A percentile compares a stretch with the other conserved stretches of the same genome.
Conservation (phyloP, 2,113 vertebrate species). For the Ivindomyrus marchei region DNA sequence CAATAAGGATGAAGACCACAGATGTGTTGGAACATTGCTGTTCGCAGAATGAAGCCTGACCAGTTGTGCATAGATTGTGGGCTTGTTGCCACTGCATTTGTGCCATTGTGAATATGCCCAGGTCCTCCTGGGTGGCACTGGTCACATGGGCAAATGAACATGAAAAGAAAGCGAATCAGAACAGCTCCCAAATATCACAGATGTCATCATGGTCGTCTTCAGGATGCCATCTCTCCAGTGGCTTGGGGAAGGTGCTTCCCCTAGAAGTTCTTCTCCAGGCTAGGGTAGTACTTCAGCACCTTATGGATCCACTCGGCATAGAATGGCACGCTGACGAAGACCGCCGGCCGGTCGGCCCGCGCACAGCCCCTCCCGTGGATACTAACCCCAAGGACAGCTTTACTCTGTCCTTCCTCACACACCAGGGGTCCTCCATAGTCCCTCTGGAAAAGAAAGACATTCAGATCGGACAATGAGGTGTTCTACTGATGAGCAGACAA, state of each 20-base stretch:
- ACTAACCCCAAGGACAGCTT: conserved; percentile 83
- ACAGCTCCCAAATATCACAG: conserved; percentile 20
- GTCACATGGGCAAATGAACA: not conserved
- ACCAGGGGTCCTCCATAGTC: conserved; percentile 92
- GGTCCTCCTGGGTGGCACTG: not conserved
- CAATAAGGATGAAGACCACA: not conserved
- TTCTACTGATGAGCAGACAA: not conserved
- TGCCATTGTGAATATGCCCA: not conserved
- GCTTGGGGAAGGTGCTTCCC: not conserved
- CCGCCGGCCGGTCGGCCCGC: conserved; percentile 73
- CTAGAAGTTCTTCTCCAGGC: conserved; percentile 48
- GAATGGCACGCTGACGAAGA: conserved; percentile 87
- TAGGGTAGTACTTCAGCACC: conserved; percentile 67
- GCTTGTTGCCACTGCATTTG: not conserved
- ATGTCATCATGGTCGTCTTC: conserved; percentile 42
- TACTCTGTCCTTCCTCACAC: conserved; percentile 82
- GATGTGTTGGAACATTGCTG: not conserved
- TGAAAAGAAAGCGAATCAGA: not conserved
- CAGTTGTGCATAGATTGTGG: conserved; percentile 6
- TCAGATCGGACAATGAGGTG: not conserved
- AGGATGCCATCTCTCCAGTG: not conserved
- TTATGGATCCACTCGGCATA: conserved; percentile 96
- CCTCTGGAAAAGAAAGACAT: conserved; percentile 56
- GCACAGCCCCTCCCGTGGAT: conserved; percentile 88
- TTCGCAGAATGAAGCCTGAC: not conserved